phyloP scores from a whole-genome alignment of 2,888 invertebrate genomes.

The Pristionchus mayeri region DNA sequence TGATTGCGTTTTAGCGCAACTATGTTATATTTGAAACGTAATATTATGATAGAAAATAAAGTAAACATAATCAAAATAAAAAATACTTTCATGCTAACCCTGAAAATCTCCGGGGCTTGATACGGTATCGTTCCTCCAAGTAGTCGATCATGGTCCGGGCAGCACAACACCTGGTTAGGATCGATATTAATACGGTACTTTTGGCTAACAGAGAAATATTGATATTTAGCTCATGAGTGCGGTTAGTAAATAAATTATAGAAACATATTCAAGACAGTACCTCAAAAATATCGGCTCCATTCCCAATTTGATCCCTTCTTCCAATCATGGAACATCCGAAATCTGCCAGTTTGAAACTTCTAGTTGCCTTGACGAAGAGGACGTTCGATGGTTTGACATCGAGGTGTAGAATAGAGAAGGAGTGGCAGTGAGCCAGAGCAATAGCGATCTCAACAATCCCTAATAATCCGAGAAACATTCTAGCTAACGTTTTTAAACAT shows the following conservation, averaged over 20 bases:
- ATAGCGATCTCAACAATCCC: neutral
- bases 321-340: slow-evolving; percentile 41
- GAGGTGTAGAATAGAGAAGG: slow-evolving; percentile 11
- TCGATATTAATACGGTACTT: neutral
- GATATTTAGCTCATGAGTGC: too few species aligned
- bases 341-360: slow-evolving; percentile 32
- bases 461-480: neutral
- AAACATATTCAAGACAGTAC: neutral
- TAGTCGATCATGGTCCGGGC: neutral
- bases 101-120: slow-evolving; percentile 36
- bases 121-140: slow-evolving; percentile 36
- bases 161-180: neutral
- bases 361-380: slow-evolving; percentile 19
- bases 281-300: neutral
- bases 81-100: neutral
- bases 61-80: neutral
- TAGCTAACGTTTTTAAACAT: too few species aligned
- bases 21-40: too few species aligned
- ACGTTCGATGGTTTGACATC: slow-evolving; percentile 38
- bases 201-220: too few species aligned
- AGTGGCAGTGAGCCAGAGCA: slow-evolving; percentile 18
- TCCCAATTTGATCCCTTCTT: neutral
- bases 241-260: neutral
- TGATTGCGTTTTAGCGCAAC: neutral
- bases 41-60: too few species aligned